Conservation (phyloP, 2,888 invertebrate species). For the Agrotis clavis region DNA sequence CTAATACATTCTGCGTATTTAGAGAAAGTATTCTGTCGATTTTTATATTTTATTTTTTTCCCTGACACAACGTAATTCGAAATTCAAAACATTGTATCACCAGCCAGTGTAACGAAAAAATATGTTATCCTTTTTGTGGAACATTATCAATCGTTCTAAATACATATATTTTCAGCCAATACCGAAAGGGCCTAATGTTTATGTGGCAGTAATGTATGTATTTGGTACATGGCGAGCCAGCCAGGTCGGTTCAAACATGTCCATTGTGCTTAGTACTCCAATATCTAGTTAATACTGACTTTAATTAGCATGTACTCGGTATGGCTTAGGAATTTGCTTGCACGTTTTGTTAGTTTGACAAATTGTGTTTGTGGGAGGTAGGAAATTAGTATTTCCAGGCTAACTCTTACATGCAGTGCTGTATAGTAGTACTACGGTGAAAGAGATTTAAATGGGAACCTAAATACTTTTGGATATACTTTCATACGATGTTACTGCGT, state of each 20-base stretch:
- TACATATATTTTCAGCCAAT: slow-evolving; percentile 64
- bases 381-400: neutral
- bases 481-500: too few species aligned
- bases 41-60: neutral
- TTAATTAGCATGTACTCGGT: slow-evolving; percentile 55
- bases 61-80: neutral
- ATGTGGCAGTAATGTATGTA: slow-evolving; percentile 77
- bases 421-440: neutral
- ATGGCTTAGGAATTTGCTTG: slow-evolving; percentile 44
- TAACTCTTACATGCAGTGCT: neutral
- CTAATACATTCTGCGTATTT: too few species aligned
- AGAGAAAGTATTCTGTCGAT: too few species aligned
- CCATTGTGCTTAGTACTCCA: slow-evolving; percentile 60
- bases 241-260: slow-evolving; percentile 66
- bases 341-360: slow-evolving; percentile 20
- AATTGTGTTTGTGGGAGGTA: slow-evolving; percentile 17
- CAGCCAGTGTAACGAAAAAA: neutral
- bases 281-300: slow-evolving; percentile 57
- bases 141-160: slow-evolving; percentile 47
- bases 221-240: slow-evolving; percentile 77
- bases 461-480: too few species aligned
- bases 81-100: slow-evolving; percentile 4
- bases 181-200: slow-evolving; percentile 50
- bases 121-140: slow-evolving; percentile 23
- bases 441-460: too few species aligned